These are phyloP conservation scores for Blastobasis lacticolella DNA, from an alignment of 2,888 invertebrate species.

Conservation along the genomic window DNA sequence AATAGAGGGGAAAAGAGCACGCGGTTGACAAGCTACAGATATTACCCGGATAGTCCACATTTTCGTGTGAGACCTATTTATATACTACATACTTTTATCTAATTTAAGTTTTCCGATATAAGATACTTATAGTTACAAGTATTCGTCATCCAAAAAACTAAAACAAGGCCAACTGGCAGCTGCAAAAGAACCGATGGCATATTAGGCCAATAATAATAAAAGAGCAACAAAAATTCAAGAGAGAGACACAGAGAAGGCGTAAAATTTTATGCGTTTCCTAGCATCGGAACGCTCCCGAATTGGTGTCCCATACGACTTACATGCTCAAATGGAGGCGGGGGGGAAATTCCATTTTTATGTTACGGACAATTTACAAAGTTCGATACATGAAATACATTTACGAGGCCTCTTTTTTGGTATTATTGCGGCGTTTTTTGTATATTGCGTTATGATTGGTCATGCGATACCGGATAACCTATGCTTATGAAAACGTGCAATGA, in stretches of 20 bases:
- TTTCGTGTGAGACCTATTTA: too few relatives aligned
- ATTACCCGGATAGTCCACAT: too few relatives aligned
- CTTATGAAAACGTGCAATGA: too few relatives aligned
- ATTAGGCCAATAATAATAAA: constrained; percentile 26
- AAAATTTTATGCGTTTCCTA: constrained; percentile 29
- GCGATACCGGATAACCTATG: too few relatives aligned
- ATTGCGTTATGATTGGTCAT: constrained; percentile 17
- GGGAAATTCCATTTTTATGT: constrained; percentile 22
- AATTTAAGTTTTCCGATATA: too few relatives aligned
- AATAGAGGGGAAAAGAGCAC: too few relatives aligned
- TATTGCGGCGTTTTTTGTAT: too few relatives aligned
- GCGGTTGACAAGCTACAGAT: too few relatives aligned
- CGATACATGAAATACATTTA: constrained; percentile 17
- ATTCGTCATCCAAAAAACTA: too few relatives aligned
- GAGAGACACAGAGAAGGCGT: constrained; percentile 18
- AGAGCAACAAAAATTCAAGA: constrained; percentile 25
- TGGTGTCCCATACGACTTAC: not conserved
- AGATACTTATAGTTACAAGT: too few relatives aligned
- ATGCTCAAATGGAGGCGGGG: constrained; percentile 2
- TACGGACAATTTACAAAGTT: constrained; percentile 25
- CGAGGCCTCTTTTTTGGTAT: constrained; percentile 8
- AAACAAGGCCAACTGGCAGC: too few relatives aligned
- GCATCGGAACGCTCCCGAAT: not conserved
- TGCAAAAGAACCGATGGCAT: not conserved
- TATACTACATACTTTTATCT: too few relatives aligned